phyloP scores from a whole-genome alignment of 1,140 invertebrate species.

The Carposina sasakii region DNA sequence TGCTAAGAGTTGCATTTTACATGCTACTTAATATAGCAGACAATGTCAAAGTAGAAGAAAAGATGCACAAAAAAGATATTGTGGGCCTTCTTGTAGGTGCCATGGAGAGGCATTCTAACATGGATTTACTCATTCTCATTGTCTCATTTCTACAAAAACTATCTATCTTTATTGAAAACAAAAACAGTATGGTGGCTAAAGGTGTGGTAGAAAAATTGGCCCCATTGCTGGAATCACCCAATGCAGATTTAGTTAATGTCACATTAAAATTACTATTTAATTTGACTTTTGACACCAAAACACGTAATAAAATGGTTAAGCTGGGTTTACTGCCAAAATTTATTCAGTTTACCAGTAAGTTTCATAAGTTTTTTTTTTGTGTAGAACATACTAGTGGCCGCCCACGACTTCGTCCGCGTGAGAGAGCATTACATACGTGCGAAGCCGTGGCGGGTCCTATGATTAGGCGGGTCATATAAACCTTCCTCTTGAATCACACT shows the following conservation, averaged over 20 bases:
- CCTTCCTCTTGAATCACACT: no score
- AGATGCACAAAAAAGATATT: conserved; percentile 97
- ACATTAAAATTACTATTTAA: conserved; percentile 94
- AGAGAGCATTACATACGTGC: no score
- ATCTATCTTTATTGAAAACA: conserved; percentile 95
- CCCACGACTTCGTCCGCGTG: no score
- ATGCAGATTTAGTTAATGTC: conserved; percentile 89
- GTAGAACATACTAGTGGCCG: no score
- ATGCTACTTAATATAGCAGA: conserved; percentile 96
- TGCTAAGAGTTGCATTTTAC: conserved; percentile 91
- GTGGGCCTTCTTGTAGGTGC: conserved; percentile 90
- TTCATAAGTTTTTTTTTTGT: no score
- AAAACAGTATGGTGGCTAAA: conserved; percentile 88
- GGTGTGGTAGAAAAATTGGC: conserved; percentile 85
- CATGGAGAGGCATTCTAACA: conserved; percentile 87
- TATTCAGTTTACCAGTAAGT: conserved; percentile 88
- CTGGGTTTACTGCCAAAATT: conserved; percentile 91
- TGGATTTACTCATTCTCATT: conserved; percentile 92
- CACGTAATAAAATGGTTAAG: conserved; percentile 92
- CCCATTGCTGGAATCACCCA: conserved; percentile 80
- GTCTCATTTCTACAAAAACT: conserved; percentile 96
- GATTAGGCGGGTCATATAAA: no score
- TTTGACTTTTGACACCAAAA: conserved; percentile 94
- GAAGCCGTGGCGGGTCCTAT: no score
- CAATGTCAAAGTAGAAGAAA: conserved; percentile 94